phyloP scores from a whole-genome alignment of 2,797 vertebrate genomes.

The Tenualosa thibaudeaui region DNA sequence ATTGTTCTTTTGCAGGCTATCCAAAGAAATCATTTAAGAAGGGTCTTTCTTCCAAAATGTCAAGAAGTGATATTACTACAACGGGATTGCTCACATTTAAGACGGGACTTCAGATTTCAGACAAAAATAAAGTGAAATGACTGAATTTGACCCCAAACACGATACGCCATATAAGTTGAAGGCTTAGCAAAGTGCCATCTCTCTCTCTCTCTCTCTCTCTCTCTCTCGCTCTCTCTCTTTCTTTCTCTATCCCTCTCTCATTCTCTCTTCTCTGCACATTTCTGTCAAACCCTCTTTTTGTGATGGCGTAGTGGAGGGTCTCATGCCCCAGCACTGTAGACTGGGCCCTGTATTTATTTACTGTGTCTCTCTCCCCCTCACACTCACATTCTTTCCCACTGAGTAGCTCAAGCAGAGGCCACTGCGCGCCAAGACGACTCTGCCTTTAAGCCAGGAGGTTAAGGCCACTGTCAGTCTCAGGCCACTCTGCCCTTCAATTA shows the following conservation, averaged over 20 bases:
- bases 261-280: not conserved
- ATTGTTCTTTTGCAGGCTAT: constrained; percentile 29
- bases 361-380: constrained; percentile 76
- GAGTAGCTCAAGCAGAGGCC: constrained; percentile 71
- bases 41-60: not conserved
- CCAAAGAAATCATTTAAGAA: not conserved
- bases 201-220: not conserved
- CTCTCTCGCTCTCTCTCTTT: not conserved
- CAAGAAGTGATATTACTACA: not conserved
- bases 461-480: constrained; percentile 71
- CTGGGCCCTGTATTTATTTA: constrained; percentile 83
- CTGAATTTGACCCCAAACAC: not conserved
- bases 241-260: not conserved
- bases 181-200: not conserved
- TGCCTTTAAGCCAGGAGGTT: constrained; percentile 57
- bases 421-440: constrained; percentile 63
- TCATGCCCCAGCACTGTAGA: constrained; percentile 40
- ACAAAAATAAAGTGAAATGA: not conserved
- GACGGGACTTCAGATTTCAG: not conserved
- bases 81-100: not conserved
- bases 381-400: constrained; percentile 87
- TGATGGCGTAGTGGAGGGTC: constrained; percentile 74
- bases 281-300: not conserved
- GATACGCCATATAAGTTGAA: not conserved
- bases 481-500: constrained; percentile 68